A percentile compares a stretch with the other conserved stretches of the same genome.
phyloP scores from a whole-genome alignment of 2,797 vertebrate species.

The Lutjanus argentimaculatus region DNA sequence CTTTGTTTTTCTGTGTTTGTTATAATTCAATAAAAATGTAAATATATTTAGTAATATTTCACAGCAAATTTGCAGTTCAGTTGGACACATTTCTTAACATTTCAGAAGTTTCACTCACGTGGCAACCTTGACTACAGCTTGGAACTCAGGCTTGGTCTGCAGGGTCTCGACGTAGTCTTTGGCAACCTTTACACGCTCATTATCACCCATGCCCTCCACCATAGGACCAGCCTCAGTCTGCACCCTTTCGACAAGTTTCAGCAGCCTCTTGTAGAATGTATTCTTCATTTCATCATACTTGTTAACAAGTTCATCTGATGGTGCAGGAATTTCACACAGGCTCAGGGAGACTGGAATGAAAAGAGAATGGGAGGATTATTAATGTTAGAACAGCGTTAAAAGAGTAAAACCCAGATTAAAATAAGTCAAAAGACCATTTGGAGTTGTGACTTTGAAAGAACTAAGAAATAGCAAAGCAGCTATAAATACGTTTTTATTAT shows the following conservation, averaged over 20 bases:
- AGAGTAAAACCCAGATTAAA: not conserved
- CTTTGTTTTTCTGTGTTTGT: not conserved
- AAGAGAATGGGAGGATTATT: not conserved
- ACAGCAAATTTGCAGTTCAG: not conserved
- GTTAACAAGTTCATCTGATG: conserved; percentile 75
- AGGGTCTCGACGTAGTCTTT: not conserved
- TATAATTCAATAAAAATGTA: not conserved
- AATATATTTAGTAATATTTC: not conserved
- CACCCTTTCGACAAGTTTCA: conserved; percentile 21
- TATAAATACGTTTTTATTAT: not conserved
- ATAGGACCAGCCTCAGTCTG: not conserved
- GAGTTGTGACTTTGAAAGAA: not conserved
- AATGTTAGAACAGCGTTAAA: not conserved
- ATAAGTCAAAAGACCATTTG: not conserved
- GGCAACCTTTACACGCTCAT: accelerated
- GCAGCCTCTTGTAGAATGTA: conserved; percentile 70
- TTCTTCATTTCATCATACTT: conserved; percentile 74
- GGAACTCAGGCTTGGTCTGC: conserved; percentile 42
- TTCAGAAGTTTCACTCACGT: conserved; percentile 63
- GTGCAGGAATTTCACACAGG: conserved; percentile 66
- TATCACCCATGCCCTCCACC: accelerated
- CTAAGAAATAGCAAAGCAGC: not conserved
- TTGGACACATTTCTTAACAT: not conserved
- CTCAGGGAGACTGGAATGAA: conserved; percentile 81
- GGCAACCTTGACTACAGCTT: conserved; percentile 49